A percentile compares a stretch with the other conserved stretches of the same genome.
Conservation (phyloP, 2,797 vertebrate genomes). For the Acipenser oxyrinchus region DNA sequence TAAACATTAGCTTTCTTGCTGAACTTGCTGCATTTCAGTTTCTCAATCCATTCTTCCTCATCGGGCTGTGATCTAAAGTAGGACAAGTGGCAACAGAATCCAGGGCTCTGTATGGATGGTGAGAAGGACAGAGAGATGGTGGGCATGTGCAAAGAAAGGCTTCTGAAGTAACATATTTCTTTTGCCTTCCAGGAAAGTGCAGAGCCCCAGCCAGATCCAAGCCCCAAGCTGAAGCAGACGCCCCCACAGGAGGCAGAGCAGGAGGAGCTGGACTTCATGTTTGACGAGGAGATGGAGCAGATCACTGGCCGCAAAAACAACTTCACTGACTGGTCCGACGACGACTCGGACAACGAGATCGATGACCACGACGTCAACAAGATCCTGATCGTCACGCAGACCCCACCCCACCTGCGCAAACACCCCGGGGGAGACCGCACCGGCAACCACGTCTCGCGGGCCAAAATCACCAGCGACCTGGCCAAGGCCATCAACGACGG, state of each 20-base stretch:
- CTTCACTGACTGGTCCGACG: conserved; percentile 78
- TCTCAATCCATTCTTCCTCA: too few species aligned
- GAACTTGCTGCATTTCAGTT: too few species aligned
- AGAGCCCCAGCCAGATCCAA: conserved; percentile 15
- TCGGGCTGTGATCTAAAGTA: too few species aligned
- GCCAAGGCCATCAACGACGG: conserved; percentile 87
- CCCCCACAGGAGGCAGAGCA: conserved; percentile 50
- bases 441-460: conserved; percentile 64
- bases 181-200: conserved; percentile 34
- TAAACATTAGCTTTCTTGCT: too few species aligned
- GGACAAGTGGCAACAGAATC: too few species aligned
- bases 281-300: conserved; percentile 84
- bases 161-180: too few species aligned
- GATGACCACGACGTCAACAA: conserved; percentile 85
- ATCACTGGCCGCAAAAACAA: conserved; percentile 68
- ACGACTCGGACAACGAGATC: conserved; percentile 84
- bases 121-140: too few species aligned
- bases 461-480: conserved; percentile 74
- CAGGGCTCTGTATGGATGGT: too few species aligned
- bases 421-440: conserved; percentile 67
- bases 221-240: conserved; percentile 14
- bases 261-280: conserved; percentile 89
- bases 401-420: conserved; percentile 73
- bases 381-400: conserved; percentile 89
- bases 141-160: too few species aligned